phyloP scores from a whole-genome alignment of 1,140 invertebrate species.

The Prorops nasuta region DNA sequence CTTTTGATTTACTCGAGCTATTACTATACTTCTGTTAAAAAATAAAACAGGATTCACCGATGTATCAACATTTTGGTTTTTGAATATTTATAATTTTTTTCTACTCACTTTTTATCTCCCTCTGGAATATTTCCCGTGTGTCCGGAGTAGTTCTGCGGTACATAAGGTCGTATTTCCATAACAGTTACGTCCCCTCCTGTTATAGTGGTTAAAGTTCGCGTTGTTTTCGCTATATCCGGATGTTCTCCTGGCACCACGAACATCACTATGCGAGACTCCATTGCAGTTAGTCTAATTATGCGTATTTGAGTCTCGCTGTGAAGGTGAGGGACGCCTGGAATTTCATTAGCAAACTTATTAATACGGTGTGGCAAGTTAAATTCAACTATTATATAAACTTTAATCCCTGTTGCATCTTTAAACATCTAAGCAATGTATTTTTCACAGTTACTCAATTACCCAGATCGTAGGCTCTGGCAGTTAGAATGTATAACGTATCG shows the following conservation, averaged over 20 bases:
- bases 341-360: neutral
- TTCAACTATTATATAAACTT: too few species aligned
- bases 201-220: slow-evolving; percentile 70
- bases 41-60: neutral
- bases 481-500: slow-evolving; percentile 63
- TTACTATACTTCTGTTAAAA: slow-evolving; percentile 69
- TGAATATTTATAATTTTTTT: neutral
- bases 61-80: too few species aligned
- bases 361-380: too few species aligned
- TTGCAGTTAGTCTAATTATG: slow-evolving; percentile 68
- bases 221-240: slow-evolving; percentile 68
- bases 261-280: slow-evolving; percentile 65
- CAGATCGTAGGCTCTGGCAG: slow-evolving; percentile 75
- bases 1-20: slow-evolving; percentile 58
- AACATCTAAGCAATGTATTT: too few species aligned
- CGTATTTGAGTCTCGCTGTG: slow-evolving; percentile 66
- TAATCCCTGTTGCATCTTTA: too few species aligned
- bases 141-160: slow-evolving; percentile 39
- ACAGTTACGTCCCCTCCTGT: slow-evolving; percentile 76
- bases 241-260: slow-evolving; percentile 76
- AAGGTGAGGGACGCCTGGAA: slow-evolving; percentile 65
- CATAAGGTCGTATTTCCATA: slow-evolving; percentile 70
- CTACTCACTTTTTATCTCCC: slow-evolving; percentile 34
- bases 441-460: slow-evolving; percentile 47
- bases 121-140: slow-evolving; percentile 9